Percentiles rank a stretch among this genome's conserved stretches.
Evolutionary conservation across 2,888 invertebrate genomes (phyloP).

Genomic region (Lithosia quadra): DNA sequence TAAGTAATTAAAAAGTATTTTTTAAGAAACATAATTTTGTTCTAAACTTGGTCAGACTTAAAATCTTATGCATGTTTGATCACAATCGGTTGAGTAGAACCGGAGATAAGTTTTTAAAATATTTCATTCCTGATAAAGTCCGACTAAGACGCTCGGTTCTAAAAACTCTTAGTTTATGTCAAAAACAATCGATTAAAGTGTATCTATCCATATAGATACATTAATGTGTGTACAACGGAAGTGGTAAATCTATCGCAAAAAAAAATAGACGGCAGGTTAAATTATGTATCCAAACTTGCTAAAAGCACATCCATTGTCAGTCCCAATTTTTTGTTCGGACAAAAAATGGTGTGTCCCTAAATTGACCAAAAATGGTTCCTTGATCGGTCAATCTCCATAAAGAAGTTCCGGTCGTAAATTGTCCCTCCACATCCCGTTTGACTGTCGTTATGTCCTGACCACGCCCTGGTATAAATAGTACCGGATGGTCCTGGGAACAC

Average conservation of each 20-base stretch:
- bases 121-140: constrained; percentile 1
- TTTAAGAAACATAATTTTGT: too few relatives aligned
- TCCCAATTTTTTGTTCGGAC: constrained; percentile 34
- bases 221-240: constrained; percentile 29
- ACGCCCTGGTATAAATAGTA: constrained; percentile 65
- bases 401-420: constrained; percentile 81
- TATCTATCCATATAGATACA: not conserved
- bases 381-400: constrained; percentile 77
- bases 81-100: too few relatives aligned
- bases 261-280: constrained; percentile 27
- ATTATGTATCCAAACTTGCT: constrained; percentile 36
- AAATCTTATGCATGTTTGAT: too few relatives aligned
- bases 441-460: constrained; percentile 71
- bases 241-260: constrained; percentile 12
- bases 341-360: constrained; percentile 38
- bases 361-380: constrained; percentile 55
- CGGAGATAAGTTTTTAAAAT: not conserved
- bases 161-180: not conserved
- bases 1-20: too few relatives aligned
- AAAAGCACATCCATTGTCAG: constrained; percentile 41
- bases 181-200: not conserved
- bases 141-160: not conserved
- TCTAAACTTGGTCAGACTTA: too few relatives aligned
- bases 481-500: constrained; percentile 55
- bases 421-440: constrained; percentile 74